Base-by-base conservation (phyloP, 2,797 vertebrate species). In the Fratercula arctica region DNA sequence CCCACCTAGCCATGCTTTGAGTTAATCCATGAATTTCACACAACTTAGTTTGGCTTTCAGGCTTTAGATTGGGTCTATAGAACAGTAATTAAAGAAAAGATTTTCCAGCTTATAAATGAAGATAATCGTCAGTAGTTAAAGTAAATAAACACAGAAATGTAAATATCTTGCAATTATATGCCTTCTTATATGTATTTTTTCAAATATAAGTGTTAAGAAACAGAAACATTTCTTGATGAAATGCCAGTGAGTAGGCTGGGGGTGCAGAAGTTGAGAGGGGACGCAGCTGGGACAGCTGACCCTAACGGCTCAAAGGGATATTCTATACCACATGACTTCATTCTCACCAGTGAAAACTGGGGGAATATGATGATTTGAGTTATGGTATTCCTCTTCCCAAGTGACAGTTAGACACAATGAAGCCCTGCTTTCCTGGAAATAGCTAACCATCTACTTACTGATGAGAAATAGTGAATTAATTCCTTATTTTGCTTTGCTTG, bases 311-410 rank as follows among this genome's bases (percentile, higher is more conserved):
- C 16, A 29, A 57, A 51, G 13, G 21, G 16, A 25, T 39, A 41
- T 45, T 51, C 39, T 50, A 25, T 18, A 28, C 15, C 16, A 2
- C 29, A 28, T 35, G 28, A 3, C 9, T 6, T 54, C 43, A 19
- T 7, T 23, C 39, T 85, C 57, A 88, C 43, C 53, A 68, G 23
- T 13, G 31, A n/a, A 64, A 89, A 7, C 13, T 6, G 2, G 4
- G 2, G 35, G 16, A 23, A 64, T 51, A 39, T 0, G 0, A 31
- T 9, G 3, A 33, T 48, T 28, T 35, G 26, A 45, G n/a, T 54
- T 25, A 21, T 4, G 6, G 19, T 5, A 50, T 63, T 83, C 64
- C 3, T 51, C 24, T 51, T 84, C 41, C 59, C 66, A 68, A 60
- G 23, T 57, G 45, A 57, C 4, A 8, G 23, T 37, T 10, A 46